Evolutionary conservation across 1,140 invertebrate genomes (phyloP).

Genomic region (Holotrichia oblita): DNA sequence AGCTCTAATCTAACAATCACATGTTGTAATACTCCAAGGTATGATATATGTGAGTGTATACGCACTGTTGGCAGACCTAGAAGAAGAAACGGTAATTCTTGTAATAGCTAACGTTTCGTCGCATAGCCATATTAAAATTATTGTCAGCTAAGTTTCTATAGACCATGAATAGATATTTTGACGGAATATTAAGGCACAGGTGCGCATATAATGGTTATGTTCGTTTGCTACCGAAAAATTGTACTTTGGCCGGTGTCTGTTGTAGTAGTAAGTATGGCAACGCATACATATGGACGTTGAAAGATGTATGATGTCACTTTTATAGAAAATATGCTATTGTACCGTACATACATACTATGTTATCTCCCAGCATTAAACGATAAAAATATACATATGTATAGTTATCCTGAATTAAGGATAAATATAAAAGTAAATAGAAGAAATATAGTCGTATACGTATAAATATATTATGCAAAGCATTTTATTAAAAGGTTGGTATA

Average conservation of each 20-base stretch:
- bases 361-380: too few relatives aligned
- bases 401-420: too few relatives aligned
- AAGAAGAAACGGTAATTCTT: not conserved
- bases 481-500: too few relatives aligned
- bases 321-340: too few relatives aligned
- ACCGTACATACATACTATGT: too few relatives aligned
- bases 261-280: not conserved
- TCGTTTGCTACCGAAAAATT: not conserved
- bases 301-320: not conserved
- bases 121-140: slow-evolving; percentile 4
- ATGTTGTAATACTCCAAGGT: not conserved
- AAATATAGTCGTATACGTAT: too few relatives aligned
- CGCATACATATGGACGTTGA: not conserved
- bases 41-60: not conserved
- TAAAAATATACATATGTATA: too few relatives aligned
- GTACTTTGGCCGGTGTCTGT: not conserved
- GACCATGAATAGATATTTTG: slow-evolving; percentile 18
- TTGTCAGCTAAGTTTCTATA: slow-evolving; percentile 19
- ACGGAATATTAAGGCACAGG: slow-evolving; percentile 30
- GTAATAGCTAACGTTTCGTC: slow-evolving; percentile 10
- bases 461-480: too few relatives aligned
- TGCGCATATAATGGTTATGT: not conserved
- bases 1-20: slow-evolving; percentile 25
- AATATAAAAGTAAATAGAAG: too few relatives aligned
- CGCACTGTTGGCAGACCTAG: not conserved